Base-by-base conservation (phyloP, 1,140 invertebrate genomes). In the Latrodectus geometricus region DNA sequence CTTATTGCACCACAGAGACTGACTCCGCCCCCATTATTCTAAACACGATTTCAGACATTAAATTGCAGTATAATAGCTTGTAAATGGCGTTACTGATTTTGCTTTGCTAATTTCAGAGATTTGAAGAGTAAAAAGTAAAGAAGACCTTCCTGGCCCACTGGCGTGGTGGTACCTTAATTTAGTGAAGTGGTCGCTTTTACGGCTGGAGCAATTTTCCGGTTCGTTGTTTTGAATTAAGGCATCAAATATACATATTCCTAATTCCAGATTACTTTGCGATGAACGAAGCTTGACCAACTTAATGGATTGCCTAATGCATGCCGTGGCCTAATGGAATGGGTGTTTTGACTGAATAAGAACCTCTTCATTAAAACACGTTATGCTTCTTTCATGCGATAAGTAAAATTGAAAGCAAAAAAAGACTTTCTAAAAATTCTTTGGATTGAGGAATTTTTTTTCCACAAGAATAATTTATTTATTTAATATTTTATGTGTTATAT, bases 231-330 rank as follows among this genome's bases (percentile, higher is more conserved):
- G 23, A 72, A 86, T 86, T 86, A 86, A 86, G 83, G 61, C 65
- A 86, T 86, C 83, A 86, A 86, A 86, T 86, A 86, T 86, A 86
- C 83, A 86, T 86, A 86, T 86, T 61, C 83, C 49, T 86, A 77
- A 86, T 78, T 54, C 17, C 17, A 23, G 15, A 35, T 61, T 20
- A 23, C 20, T 73, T 75, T 4, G 81, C 73, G 61, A 49, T 86
- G 68, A 77, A 9, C 68, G 52, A 49, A 61, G 49, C 35, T 77
- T 48, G n/a, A 7, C 66, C 75, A 72, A 52, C 50, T 48, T n/a
- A 23, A 69, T 23, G 21, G 17, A 69, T 69, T 69, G 8, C 66
- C 21, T 14, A 12, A 12, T 69, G 2, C 9, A n/a, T 21, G 66
- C 9, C n/a, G 0, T 3, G 3, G 66, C 9, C 12, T 69, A 15